These are phyloP conservation scores for Hemicentrotus pulcherrimus DNA, from an alignment of 35 echinoderm and acorn worm genomes.

Conservation along the genomic window DNA sequence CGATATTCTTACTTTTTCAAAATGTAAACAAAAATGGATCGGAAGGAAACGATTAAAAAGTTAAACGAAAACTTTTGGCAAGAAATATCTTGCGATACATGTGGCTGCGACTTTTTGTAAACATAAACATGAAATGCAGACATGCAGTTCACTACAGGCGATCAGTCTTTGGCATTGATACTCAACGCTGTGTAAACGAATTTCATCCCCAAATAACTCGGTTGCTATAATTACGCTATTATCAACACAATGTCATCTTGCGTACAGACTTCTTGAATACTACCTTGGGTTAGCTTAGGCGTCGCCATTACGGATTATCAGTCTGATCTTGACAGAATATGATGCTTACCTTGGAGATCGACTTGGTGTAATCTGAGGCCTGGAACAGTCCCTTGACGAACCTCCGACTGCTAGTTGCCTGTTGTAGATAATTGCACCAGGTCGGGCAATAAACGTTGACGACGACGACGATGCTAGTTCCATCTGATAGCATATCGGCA, in stretches of 20 bases:
- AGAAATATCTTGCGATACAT: not conserved
- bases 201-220: not conserved
- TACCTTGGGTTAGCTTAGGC: not conserved
- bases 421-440: not conserved
- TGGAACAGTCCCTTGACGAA: not conserved
- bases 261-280: not conserved
- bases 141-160: too few species aligned
- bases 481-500: not conserved
- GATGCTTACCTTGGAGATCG: slow-evolving; percentile 15
- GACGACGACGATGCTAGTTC: not conserved
- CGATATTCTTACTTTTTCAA: too few species aligned
- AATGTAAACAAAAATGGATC: too few species aligned
- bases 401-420: not conserved
- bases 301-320: not conserved
- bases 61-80: not conserved
- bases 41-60: not conserved
- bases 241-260: not conserved
- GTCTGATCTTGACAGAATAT: not conserved
- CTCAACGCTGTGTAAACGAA: too few species aligned
- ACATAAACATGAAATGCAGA: too few species aligned
- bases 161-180: too few species aligned
- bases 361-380: slow-evolving; percentile 9
- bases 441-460: not conserved
- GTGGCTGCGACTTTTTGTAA: too few species aligned
- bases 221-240: not conserved